Evolutionary conservation across 2,113 vertebrate species (phyloP).

Genomic region (Isichthys henryi): DNA sequence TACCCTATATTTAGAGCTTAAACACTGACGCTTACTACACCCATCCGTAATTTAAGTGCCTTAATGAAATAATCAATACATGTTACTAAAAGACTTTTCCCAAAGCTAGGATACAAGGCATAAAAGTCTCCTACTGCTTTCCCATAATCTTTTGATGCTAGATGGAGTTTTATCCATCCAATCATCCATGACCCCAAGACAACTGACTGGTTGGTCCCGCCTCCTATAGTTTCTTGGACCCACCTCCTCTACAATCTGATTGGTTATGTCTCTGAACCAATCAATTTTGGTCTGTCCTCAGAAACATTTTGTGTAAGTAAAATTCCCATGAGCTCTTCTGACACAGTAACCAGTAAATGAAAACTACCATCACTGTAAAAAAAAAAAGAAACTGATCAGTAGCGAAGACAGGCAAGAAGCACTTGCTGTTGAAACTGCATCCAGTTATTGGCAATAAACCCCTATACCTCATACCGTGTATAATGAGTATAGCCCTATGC

Average conservation of each 20-base stretch:
- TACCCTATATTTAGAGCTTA: background rate
- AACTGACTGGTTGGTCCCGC: no score
- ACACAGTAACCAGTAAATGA: background rate
- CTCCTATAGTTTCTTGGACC: no score
- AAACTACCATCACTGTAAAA: background rate
- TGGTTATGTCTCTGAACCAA: no score
- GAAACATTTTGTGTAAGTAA: no score
- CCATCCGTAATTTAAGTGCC: conserved; percentile 4
- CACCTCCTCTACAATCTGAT: no score
- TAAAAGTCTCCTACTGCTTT: background rate
- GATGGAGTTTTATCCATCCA: no score
- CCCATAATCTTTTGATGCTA: background rate
- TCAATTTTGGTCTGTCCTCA: no score
- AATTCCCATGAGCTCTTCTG: no score
- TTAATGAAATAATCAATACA: conserved; percentile 14
- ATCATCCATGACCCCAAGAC: no score
- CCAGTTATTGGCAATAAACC: background rate
- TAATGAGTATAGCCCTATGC: background rate
- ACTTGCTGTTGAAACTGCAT: background rate
- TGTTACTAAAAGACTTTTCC: background rate
- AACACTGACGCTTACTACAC: conserved; percentile 32
- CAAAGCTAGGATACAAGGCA: background rate
- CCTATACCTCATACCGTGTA: background rate
- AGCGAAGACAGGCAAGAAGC: background rate
- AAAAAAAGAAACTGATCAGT: background rate